These are phyloP conservation scores for Batillaria attramentaria DNA, from an alignment of 1,140 invertebrate species.

Conservation along the genomic window DNA sequence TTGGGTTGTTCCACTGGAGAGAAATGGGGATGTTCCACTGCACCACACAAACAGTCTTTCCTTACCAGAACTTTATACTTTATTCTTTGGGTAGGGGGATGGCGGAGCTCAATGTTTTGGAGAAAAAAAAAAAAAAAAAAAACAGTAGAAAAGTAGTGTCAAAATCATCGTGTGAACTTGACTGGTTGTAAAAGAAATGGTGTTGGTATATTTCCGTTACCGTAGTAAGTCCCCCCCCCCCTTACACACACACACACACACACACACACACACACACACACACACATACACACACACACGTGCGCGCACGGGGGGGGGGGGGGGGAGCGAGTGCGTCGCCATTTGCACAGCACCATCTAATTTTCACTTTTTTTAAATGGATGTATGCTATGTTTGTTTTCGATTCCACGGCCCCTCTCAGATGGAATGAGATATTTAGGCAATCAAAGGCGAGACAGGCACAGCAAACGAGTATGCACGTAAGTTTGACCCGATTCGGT, in stretches of 20 bases:
- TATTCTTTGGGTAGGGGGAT: not conserved
- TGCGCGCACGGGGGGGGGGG: too few relatives aligned
- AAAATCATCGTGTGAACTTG: not conserved
- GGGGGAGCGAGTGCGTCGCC: too few relatives aligned
- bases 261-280: not conserved
- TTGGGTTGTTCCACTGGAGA: not conserved
- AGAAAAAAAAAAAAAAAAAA: not conserved
- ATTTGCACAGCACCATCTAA: too few relatives aligned
- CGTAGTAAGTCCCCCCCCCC: not conserved
- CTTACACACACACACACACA: constrained; percentile 6
- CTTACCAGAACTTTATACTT: not conserved
- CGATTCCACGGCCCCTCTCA: too few relatives aligned
- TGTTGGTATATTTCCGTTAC: not conserved
- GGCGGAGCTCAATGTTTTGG: not conserved
- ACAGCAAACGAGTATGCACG: too few relatives aligned
- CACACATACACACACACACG: too few relatives aligned
- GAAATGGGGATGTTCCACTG: not conserved
- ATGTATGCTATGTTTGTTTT: too few relatives aligned
- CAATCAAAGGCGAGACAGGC: too few relatives aligned
- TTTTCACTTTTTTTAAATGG: too few relatives aligned
- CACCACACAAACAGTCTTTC: too few relatives aligned
- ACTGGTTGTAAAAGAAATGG: not conserved
- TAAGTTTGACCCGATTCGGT: too few relatives aligned
- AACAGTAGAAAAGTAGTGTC: not conserved
- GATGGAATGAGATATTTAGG: too few relatives aligned